A percentile compares a stretch with the other conserved stretches of the same genome.
phyloP scores from a whole-genome alignment of 1,140 invertebrate species.

The Nixonia krombeini region DNA sequence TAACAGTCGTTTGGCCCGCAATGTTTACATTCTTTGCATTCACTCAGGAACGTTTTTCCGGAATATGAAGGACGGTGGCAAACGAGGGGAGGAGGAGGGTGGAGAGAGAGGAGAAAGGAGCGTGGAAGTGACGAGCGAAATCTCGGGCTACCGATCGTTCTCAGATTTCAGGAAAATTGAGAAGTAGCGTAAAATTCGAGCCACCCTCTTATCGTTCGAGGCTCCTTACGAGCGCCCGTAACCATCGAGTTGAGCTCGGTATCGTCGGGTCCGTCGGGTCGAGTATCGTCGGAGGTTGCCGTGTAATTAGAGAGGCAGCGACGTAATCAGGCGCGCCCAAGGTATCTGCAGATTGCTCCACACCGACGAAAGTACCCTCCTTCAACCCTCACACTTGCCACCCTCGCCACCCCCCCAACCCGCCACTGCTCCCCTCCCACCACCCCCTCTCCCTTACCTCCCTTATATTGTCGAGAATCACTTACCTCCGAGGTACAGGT shows the following conservation, averaged over 20 bases:
- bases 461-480: slow-evolving; percentile 44
- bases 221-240: slow-evolving; percentile 33
- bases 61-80: too few species aligned
- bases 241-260: slow-evolving; percentile 31
- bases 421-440: slow-evolving; percentile 41
- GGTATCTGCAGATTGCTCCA: slow-evolving; percentile 57
- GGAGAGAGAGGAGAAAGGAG: not conserved
- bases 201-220: slow-evolving; percentile 38
- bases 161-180: slow-evolving; percentile 45
- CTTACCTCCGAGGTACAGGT: slow-evolving; percentile 37
- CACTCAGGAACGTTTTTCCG: too few species aligned
- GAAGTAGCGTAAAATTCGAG: slow-evolving; percentile 42
- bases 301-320: slow-evolving; percentile 60
- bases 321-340: slow-evolving; percentile 60
- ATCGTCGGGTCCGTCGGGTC: slow-evolving; percentile 46
- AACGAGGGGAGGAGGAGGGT: not conserved
- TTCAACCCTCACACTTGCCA: slow-evolving; percentile 46
- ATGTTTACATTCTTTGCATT: too few species aligned
- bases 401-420: slow-evolving; percentile 40
- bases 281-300: slow-evolving; percentile 55
- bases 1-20: too few species aligned
- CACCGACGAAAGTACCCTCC: slow-evolving; percentile 44
- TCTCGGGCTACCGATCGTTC: slow-evolving; percentile 17
- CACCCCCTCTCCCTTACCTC: slow-evolving; percentile 39
- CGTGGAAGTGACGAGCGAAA: slow-evolving; percentile 13